Conservation (phyloP, 2,888 invertebrate species). For the Nasonia oneida region DNA sequence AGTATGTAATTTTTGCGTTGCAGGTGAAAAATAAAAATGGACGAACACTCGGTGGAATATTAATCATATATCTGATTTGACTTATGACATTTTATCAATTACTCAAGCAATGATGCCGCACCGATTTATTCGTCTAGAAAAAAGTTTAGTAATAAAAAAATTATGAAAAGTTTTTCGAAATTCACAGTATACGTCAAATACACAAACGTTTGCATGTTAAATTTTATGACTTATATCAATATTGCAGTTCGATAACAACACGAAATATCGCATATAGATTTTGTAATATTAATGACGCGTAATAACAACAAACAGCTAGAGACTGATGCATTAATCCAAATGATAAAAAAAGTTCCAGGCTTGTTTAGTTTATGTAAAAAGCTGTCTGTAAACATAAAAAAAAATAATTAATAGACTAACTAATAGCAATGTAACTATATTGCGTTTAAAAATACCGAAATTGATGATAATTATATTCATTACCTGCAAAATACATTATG, state of each 20-base stretch:
- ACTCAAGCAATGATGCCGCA: slow-evolving; percentile 42
- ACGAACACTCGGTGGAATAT: slow-evolving; percentile 53
- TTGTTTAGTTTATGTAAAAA: slow-evolving; percentile 55
- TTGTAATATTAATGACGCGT: slow-evolving; percentile 67
- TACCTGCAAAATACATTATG: slow-evolving; percentile 68
- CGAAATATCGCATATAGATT: slow-evolving; percentile 65
- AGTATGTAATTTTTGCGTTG: slow-evolving; percentile 50
- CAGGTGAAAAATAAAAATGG: slow-evolving; percentile 37
- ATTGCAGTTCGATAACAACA: slow-evolving; percentile 59
- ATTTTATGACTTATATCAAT: slow-evolving; percentile 48
- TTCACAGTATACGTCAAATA: slow-evolving; percentile 43
- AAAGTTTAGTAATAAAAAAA: slow-evolving; percentile 31
- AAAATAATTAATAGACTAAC: slow-evolving; percentile 54
- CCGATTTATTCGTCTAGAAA: slow-evolving; percentile 30
- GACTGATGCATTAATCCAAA: slow-evolving; percentile 64
- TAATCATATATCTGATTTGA: slow-evolving; percentile 36
- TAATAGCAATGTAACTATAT: slow-evolving; percentile 61
- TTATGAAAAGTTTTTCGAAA: slow-evolving; percentile 55
- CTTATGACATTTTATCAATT: slow-evolving; percentile 41
- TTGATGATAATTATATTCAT: slow-evolving; percentile 64
- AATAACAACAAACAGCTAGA: slow-evolving; percentile 64
- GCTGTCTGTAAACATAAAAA: slow-evolving; percentile 53
- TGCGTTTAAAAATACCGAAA: slow-evolving; percentile 64
- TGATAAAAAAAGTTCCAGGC: slow-evolving; percentile 55
- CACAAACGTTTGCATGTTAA: slow-evolving; percentile 59